Percentiles rank a stretch among this genome's conserved stretches.
Evolutionary conservation across 2,797 vertebrate species (phyloP).

Genomic region (Labroides dimidiatus): DNA sequence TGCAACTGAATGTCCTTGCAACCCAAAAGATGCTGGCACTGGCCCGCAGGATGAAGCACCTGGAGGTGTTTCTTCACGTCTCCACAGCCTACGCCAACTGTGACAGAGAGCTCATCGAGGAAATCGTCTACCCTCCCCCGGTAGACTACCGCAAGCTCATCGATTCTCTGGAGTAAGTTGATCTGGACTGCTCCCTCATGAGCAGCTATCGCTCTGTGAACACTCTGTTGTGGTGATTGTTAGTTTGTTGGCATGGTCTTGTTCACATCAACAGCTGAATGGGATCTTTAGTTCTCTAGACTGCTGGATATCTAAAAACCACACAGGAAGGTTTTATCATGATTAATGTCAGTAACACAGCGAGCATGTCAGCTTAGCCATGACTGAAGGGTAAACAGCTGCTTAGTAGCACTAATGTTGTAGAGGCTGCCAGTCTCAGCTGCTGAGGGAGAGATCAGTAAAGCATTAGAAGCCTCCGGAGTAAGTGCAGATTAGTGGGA

Average conservation of each 20-base stretch:
- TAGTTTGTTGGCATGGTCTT: background rate
- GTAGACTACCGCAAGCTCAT: conserved; percentile 96
- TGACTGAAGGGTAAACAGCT: conserved; percentile 30
- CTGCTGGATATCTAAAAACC: background rate
- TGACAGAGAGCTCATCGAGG: conserved; percentile 94
- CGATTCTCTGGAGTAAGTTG: conserved; percentile 92
- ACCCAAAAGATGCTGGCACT: conserved; percentile 92
- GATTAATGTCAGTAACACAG: conserved; percentile 36
- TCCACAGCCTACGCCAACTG: conserved; percentile 98
- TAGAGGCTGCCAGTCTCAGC: conserved; percentile 29
- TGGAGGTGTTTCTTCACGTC: conserved; percentile 94
- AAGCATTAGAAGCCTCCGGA: conserved; percentile 35
- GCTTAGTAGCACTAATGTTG: conserved; percentile 33
- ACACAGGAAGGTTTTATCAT: conserved; percentile 16
- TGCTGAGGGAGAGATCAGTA: conserved; percentile 42
- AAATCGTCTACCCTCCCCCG: conserved; percentile 92
- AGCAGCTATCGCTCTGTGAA: background rate
- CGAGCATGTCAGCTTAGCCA: conserved; percentile 16
- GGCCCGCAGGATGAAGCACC: conserved; percentile 91
- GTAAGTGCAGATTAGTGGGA: conserved; percentile 35
- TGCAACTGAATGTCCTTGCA: conserved; percentile 96
- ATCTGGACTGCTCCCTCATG: background rate
- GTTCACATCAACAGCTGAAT: background rate
- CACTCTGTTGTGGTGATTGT: background rate
- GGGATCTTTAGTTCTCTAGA: background rate